These are phyloP conservation scores for Mamestra configurata DNA, from an alignment of 1,140 invertebrate species.

Conservation along the genomic window DNA sequence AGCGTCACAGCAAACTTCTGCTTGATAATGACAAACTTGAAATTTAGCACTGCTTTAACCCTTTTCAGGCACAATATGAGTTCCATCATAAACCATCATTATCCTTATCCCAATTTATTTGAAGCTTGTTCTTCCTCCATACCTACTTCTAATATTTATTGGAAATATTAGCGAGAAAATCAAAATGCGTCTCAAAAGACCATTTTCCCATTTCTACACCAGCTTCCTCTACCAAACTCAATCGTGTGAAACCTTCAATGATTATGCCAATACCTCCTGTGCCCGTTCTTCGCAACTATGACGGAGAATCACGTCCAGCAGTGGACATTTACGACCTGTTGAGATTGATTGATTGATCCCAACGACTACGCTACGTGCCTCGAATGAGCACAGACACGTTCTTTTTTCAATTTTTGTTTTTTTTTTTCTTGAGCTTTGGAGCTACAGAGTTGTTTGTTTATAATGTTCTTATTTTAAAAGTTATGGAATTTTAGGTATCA, in stretches of 20 bases:
- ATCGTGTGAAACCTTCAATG: neutral
- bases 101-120: too few species aligned
- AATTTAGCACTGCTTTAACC: neutral
- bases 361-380: slow-evolving; percentile 1
- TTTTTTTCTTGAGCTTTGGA: neutral
- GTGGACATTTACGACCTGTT: slow-evolving; percentile 37
- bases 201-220: neutral
- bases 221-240: neutral
- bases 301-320: neutral
- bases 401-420: neutral
- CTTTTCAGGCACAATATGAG: too few species aligned
- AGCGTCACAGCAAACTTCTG: too few species aligned
- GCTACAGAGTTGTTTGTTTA: neutral
- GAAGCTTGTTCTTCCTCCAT: too few species aligned
- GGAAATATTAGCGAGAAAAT: too few species aligned
- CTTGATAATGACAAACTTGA: too few species aligned
- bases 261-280: slow-evolving; percentile 25
- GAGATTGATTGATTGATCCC: slow-evolving; percentile 34
- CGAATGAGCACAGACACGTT: neutral
- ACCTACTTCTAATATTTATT: too few species aligned
- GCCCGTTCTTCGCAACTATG: slow-evolving; percentile 5
- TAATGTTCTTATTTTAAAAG: neutral
- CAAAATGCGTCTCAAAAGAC: neutral
- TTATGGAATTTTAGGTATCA: neutral
- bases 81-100: too few species aligned